Evolutionary conservation across 2,888 invertebrate species (phyloP).

Genomic region (Aleiodes alternator): DNA sequence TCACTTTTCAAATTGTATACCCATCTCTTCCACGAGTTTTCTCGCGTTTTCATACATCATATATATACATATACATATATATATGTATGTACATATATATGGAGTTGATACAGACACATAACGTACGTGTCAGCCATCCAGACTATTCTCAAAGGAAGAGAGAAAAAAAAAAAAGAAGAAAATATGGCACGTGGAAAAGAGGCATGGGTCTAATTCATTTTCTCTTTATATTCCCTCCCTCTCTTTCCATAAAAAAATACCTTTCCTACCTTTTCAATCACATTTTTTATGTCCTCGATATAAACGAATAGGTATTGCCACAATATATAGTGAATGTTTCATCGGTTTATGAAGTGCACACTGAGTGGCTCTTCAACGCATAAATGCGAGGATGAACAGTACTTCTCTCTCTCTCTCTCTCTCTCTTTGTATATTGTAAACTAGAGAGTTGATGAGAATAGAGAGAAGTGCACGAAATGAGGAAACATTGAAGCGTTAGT

Average conservation of each 20-base stretch:
- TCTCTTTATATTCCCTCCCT: neutral
- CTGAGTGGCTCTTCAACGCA: neutral
- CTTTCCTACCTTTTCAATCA: too few species aligned
- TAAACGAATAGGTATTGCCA: neutral
- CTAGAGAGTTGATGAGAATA: constrained; percentile 17
- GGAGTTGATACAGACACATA: constrained; percentile 4
- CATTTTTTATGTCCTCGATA: too few species aligned
- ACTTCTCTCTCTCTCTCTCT: neutral
- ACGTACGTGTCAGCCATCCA: constrained; percentile 31
- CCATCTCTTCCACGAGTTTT: constrained; percentile 28
- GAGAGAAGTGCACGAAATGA: constrained; percentile 11
- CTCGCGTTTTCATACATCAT: constrained; percentile 36
- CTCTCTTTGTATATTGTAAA: constrained; percentile 11
- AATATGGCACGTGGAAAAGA: neutral
- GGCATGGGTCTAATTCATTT: constrained; percentile 29
- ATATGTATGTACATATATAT: neutral
- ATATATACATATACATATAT: constrained; percentile 6
- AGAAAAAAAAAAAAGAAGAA: neutral
- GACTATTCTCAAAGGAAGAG: constrained; percentile 19
- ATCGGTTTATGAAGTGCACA: neutral
- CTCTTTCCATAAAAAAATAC: neutral
- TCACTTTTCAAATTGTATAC: constrained; percentile 43
- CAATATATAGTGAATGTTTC: neutral
- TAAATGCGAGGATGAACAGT: neutral
- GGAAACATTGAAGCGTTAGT: constrained; percentile 11